Conservation (phyloP, 2,797 vertebrate genomes). For the Delichon dasypus region DNA sequence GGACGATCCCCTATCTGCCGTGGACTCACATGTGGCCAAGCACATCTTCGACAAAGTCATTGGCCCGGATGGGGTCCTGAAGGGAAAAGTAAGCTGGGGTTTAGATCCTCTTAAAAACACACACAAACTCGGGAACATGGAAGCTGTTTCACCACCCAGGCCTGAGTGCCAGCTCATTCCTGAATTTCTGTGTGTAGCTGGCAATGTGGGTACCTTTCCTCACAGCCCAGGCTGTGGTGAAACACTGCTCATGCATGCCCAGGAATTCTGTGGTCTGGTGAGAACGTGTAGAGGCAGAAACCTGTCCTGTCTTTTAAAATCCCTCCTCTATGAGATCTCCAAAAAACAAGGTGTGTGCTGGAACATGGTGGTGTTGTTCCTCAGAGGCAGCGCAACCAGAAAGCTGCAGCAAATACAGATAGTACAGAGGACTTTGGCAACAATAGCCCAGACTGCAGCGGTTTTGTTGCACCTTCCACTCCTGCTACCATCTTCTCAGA, state of each 20-base stretch:
- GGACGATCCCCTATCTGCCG: slow-evolving; percentile 94
- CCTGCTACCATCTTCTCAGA: background rate
- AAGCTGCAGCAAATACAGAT: background rate
- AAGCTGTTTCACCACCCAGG: background rate
- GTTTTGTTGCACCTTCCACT: background rate
- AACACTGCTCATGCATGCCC: background rate
- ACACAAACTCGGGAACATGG: background rate
- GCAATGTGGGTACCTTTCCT: background rate
- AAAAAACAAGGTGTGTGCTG: background rate
- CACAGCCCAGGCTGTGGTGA: background rate
- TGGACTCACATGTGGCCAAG: slow-evolving; percentile 94
- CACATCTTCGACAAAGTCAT: slow-evolving; percentile 97
- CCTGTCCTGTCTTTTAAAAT: background rate
- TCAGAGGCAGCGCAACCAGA: background rate
- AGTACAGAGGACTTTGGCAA: background rate
- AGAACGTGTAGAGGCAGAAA: background rate
- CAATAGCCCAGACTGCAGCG: background rate
- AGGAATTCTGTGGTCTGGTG: background rate
- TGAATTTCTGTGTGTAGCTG: background rate
- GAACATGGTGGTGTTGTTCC: background rate
- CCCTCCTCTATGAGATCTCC: background rate
- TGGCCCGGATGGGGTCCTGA: slow-evolving; percentile 88
- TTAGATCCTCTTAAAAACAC: background rate
- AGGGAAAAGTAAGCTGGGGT: slow-evolving; percentile 82
- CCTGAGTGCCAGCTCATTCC: background rate